Conservation (phyloP, 2,113 vertebrate species). For the Urocitellus parryii region DNA sequence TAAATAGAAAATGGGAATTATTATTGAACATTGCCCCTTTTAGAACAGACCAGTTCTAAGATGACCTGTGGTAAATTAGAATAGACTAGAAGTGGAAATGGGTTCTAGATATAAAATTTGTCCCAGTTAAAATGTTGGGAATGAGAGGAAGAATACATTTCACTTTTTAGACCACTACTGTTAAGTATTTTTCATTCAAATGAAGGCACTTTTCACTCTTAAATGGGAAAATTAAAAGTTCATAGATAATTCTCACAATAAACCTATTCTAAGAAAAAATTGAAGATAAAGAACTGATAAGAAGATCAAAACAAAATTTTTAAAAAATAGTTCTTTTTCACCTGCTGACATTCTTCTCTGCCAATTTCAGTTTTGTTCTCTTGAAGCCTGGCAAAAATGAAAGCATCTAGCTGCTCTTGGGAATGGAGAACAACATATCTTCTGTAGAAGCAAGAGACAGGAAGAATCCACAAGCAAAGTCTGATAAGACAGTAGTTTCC, state of each 20-base stretch:
- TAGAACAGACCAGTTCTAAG: constrained; percentile 37
- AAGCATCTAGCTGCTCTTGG: not conserved
- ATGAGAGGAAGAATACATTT: not conserved
- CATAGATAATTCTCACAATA: not conserved
- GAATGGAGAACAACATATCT: not conserved
- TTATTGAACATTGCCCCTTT: not conserved
- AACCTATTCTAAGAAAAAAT: not conserved
- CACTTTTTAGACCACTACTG: not conserved
- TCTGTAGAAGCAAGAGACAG: not conserved
- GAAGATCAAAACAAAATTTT: not conserved
- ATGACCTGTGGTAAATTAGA: not conserved
- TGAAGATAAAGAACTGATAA: not conserved
- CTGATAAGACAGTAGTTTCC: not conserved
- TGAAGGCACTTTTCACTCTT: not conserved
- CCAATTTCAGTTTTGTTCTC: not conserved
- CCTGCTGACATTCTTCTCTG: not conserved
- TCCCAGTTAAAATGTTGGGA: not conserved
- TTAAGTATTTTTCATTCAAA: constrained; percentile 33
- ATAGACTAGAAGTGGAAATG: not conserved
- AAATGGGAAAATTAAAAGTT: not conserved
- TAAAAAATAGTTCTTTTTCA: constrained; percentile 11
- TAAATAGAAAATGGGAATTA: not conserved
- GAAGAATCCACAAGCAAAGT: not conserved
- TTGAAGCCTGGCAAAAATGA: not conserved
- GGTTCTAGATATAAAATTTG: constrained; percentile 12